A percentile compares a stretch with the other conserved stretches of the same genome.
Conservation (phyloP, 2,888 invertebrate species). For the Phengaris alcon region DNA sequence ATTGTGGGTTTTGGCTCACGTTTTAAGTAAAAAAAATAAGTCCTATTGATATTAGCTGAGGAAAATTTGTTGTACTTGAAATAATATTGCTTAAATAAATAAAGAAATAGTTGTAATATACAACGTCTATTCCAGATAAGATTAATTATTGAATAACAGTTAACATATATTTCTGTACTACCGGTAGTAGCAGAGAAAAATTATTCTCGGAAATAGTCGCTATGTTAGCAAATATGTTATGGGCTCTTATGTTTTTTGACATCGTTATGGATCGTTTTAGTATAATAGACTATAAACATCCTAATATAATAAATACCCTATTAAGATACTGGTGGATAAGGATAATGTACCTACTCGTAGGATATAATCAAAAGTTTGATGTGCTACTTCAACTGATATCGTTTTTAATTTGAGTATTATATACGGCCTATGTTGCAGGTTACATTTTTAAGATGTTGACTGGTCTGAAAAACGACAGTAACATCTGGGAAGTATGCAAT, state of each 20-base stretch:
- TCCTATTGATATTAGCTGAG: background rate
- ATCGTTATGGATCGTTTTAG: too few relatives aligned
- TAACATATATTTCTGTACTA: too few relatives aligned
- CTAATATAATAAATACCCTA: too few relatives aligned
- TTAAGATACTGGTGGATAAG: too few relatives aligned
- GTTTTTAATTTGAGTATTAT: background rate
- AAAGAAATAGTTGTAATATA: background rate
- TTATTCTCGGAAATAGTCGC: too few relatives aligned
- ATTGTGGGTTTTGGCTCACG: constrained; percentile 18
- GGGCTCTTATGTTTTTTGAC: too few relatives aligned
- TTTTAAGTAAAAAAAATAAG: constrained; percentile 6
- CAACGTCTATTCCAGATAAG: too few relatives aligned
- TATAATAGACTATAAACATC: too few relatives aligned
- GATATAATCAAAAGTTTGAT: background rate
- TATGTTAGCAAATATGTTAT: too few relatives aligned
- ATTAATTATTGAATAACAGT: too few relatives aligned
- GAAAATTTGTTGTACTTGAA: background rate
- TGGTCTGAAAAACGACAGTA: constrained; percentile 19
- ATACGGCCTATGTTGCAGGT: background rate
- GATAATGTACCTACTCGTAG: too few relatives aligned
- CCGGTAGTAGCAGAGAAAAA: too few relatives aligned
- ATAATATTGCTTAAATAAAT: background rate
- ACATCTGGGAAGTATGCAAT: constrained; percentile 15
- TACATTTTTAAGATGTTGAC: constrained; percentile 3
- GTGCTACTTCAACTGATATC: background rate